Percentiles rank a stretch among this genome's conserved stretches.
phyloP scores from a whole-genome alignment of 2,888 invertebrate genomes.

The Tromatobia lineatoria region DNA sequence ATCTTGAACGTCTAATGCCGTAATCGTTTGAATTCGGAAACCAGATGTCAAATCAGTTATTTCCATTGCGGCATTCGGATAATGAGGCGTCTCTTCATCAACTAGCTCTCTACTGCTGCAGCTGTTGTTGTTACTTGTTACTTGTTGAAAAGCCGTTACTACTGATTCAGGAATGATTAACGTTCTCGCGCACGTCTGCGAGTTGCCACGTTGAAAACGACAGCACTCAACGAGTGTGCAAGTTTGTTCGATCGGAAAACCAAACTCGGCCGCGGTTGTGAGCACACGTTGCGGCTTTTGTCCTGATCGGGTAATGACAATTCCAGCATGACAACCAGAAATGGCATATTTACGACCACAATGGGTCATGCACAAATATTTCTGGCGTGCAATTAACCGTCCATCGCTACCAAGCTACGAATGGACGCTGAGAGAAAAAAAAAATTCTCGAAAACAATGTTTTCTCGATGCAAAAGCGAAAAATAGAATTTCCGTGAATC shows the following conservation, averaged over 20 bases:
- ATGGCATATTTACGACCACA: constrained; percentile 47
- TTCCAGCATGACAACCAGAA: constrained; percentile 38
- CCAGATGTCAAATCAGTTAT: constrained; percentile 33
- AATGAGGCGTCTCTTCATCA: constrained; percentile 37
- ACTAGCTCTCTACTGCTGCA: constrained; percentile 11
- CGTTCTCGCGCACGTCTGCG: constrained; percentile 22
- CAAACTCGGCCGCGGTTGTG: constrained; percentile 24
- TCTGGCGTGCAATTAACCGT: neutral
- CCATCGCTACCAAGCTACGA: neutral
- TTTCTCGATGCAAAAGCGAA: no score
- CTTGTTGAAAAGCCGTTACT: constrained; percentile 9
- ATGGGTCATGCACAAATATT: neutral
- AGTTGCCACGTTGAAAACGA: constrained; percentile 32
- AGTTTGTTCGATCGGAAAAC: constrained; percentile 40
- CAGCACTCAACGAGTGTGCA: neutral
- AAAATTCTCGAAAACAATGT: no score
- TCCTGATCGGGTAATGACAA: constrained; percentile 41
- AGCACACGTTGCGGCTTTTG: constrained; percentile 47
- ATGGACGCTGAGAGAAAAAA: no score
- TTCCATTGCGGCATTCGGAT: constrained; percentile 45
- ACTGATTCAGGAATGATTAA: constrained; percentile 49
- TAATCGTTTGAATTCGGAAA: neutral
- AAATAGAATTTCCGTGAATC: no score
- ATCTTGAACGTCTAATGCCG: neutral
- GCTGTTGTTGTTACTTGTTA: no score